A percentile compares a stretch with the other conserved stretches of the same genome.
These are phyloP conservation scores for Hafferia zeledoni DNA, from an alignment of 2,797 vertebrate genomes.

Conservation along the genomic window DNA sequence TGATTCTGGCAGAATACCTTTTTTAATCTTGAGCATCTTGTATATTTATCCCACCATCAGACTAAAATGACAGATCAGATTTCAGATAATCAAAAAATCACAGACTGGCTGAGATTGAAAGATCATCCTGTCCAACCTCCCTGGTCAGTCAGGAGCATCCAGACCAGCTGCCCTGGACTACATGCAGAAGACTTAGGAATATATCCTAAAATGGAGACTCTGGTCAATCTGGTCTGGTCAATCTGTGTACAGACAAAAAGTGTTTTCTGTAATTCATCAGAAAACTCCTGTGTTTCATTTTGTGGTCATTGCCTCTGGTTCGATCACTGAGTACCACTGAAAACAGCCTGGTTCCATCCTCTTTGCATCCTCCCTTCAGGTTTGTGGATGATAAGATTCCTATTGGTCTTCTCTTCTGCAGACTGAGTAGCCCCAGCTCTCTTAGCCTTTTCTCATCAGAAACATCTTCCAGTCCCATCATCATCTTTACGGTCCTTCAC, in stretches of 20 bases:
- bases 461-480: not conserved
- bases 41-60: not conserved
- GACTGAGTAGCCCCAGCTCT: not conserved
- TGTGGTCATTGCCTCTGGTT: not conserved
- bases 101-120: not conserved
- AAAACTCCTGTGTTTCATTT: not conserved
- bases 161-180: not conserved
- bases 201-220: not conserved
- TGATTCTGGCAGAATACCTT: not conserved
- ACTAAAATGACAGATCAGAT: not conserved
- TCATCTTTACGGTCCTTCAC: not conserved
- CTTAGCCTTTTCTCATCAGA: not conserved
- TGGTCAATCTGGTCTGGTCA: not conserved
- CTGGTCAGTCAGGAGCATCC: not conserved
- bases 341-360: not conserved
- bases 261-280: not conserved
- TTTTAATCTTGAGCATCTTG: not conserved
- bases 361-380: not conserved
- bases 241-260: not conserved
- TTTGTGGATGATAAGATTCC: not conserved
- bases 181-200: not conserved
- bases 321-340: not conserved
- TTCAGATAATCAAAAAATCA: not conserved
- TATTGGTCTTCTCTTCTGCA: fast-evolving
- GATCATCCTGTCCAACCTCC: not conserved